Conservation (phyloP, 2,888 invertebrate genomes). For the Pristionchus mayeri region DNA sequence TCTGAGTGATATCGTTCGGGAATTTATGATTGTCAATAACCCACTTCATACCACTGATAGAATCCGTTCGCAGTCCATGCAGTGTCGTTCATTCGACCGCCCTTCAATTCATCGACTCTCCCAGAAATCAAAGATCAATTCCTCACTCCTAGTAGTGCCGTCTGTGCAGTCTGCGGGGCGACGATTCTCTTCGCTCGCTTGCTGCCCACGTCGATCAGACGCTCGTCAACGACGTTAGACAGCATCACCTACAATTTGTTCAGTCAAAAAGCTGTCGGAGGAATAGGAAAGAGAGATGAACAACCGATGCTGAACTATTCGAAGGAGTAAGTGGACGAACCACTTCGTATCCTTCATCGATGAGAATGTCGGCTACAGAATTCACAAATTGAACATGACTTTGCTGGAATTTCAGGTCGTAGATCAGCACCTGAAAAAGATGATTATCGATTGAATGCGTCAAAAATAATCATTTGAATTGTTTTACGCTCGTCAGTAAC, state of each 20-base stretch:
- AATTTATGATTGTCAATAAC: too few relatives aligned
- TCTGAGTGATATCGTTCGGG: background rate
- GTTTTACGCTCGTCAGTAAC: too few relatives aligned
- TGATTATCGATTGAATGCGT: too few relatives aligned
- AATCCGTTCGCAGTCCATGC: constrained; percentile 2
- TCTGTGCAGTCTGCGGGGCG: background rate
- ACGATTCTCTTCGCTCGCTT: background rate
- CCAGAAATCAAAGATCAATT: background rate
- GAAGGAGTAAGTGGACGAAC: constrained; percentile 41
- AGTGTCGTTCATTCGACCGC: background rate
- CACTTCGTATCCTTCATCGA: constrained; percentile 59
- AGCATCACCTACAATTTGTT: background rate
- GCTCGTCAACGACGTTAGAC: background rate
- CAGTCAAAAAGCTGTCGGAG: background rate
- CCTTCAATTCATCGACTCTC: background rate
- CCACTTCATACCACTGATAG: constrained; percentile 28
- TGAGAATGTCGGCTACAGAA: constrained; percentile 54
- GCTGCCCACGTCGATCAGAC: background rate
- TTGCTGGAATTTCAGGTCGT: constrained; percentile 57
- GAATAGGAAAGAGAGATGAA: background rate
- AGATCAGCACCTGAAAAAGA: constrained; percentile 57
- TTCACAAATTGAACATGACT: constrained; percentile 58
- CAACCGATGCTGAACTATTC: background rate
- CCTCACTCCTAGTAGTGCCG: background rate
- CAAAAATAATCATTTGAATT: background rate